Conservation (phyloP, 2,797 vertebrate species). For the Manis pentadactyla region DNA sequence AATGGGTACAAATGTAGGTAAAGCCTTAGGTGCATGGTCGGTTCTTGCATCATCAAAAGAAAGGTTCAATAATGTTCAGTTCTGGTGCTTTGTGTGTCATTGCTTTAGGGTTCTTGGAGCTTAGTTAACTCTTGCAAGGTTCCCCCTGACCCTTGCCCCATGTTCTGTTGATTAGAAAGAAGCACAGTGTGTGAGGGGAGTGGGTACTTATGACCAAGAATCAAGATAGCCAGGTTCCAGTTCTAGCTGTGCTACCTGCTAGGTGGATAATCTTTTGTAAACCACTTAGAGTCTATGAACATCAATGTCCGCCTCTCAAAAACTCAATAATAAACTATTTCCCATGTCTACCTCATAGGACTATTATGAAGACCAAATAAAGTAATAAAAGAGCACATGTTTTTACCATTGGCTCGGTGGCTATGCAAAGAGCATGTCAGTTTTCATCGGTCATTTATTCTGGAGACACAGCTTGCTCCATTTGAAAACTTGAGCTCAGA, state of each 20-base stretch:
- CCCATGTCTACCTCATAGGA: not conserved
- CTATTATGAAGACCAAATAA: slow-evolving; percentile 36
- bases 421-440: not conserved
- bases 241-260: not conserved
- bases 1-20: not conserved
- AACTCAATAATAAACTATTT: slow-evolving; percentile 15
- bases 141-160: not conserved
- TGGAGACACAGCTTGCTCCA: not conserved
- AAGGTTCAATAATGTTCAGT: not conserved
- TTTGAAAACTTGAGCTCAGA: slow-evolving; percentile 46
- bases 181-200: not conserved
- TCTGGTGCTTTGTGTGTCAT: not conserved
- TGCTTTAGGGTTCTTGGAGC: not conserved
- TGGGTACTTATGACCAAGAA: not conserved
- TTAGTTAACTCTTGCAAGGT: not conserved
- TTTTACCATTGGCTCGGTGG: slow-evolving; percentile 20
- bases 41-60: not conserved
- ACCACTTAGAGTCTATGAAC: not conserved
- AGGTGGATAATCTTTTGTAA: not conserved
- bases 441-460: not conserved
- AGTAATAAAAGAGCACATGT: not conserved
- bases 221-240: not conserved
- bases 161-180: not conserved
- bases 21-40: not conserved
- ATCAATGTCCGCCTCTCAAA: not conserved